A percentile compares a stretch with the other conserved stretches of the same genome.
These are phyloP conservation scores for Sinocyclocheilus maitianheensis DNA, from an alignment of 2,113 vertebrate species.

Conservation along the genomic window DNA sequence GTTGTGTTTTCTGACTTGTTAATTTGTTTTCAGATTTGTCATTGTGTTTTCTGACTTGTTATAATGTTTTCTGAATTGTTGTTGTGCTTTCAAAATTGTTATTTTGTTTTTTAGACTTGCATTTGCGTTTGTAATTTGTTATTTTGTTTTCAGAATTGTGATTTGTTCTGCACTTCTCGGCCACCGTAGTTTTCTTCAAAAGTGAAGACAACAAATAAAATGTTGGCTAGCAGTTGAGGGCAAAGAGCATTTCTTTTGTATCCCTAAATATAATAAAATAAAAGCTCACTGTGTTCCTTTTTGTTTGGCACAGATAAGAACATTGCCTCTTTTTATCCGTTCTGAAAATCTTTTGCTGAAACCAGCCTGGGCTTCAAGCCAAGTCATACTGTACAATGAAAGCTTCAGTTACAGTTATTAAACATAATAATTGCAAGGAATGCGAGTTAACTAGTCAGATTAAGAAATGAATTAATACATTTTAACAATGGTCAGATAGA, in stretches of 20 bases:
- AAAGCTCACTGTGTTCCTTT: slow-evolving; percentile 35
- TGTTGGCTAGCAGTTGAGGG: background rate
- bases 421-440: background rate
- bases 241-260: background rate
- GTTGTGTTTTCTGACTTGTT: too few species aligned
- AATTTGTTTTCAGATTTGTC: too few species aligned
- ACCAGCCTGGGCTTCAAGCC: slow-evolving; percentile 50
- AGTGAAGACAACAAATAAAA: slow-evolving; percentile 11
- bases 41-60: too few species aligned
- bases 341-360: slow-evolving; percentile 42
- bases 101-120: too few species aligned
- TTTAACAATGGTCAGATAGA: background rate
- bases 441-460: background rate
- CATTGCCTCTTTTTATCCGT: slow-evolving; percentile 30
- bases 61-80: too few species aligned
- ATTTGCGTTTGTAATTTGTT: too few species aligned
- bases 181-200: background rate
- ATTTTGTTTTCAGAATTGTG: too few species aligned
- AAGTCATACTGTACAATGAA: slow-evolving; percentile 18
- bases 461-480: background rate
- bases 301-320: slow-evolving; percentile 11
- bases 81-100: too few species aligned
- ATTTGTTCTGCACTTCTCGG: too few species aligned
- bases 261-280: background rate
- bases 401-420: background rate